These are phyloP conservation scores for Musca domestica DNA, from an alignment of 1,140 invertebrate species.

Conservation along the genomic window DNA sequence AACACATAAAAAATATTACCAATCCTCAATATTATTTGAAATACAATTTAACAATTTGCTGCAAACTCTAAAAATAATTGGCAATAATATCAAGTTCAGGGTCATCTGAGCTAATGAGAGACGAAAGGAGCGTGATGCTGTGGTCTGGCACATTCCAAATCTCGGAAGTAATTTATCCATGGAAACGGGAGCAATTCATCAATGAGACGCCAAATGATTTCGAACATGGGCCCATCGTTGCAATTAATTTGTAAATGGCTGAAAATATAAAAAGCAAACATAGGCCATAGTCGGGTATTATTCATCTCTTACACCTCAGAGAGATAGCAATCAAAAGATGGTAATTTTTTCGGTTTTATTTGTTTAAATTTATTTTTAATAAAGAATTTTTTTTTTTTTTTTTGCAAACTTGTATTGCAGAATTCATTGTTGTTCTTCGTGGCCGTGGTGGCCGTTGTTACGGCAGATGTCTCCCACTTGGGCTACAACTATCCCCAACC, in stretches of 20 bases:
- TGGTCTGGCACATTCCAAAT: background rate
- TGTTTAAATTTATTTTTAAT: background rate
- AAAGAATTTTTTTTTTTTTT: background rate
- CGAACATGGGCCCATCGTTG: too few species aligned
- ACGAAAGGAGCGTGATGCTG: background rate
- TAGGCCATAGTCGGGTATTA: background rate
- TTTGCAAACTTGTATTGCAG: background rate
- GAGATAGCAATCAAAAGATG: conserved; percentile 3
- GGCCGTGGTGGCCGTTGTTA: conserved; percentile 5
- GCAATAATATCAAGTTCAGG: conserved; percentile 13
- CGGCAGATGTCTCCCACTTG: conserved; percentile 11
- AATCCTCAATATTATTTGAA: too few species aligned
- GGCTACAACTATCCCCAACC: conserved; percentile 17
- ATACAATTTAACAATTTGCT: too few species aligned
- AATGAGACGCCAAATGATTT: too few species aligned
- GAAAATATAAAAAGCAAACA: conserved; percentile 6
- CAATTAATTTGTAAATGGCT: too few species aligned
- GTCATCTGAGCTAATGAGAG: background rate
- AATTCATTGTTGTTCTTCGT: conserved; percentile 7
- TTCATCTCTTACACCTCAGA: background rate
- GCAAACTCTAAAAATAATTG: too few species aligned
- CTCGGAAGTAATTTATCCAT: background rate
- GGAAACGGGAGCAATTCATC: too few species aligned
- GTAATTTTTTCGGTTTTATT: background rate
- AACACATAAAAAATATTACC: too few species aligned